Evolutionary conservation across 2,113 vertebrate genomes (phyloP), one percentile per base, ranked within the genome.

Genomic region (Zosterops pallidus): DNA sequence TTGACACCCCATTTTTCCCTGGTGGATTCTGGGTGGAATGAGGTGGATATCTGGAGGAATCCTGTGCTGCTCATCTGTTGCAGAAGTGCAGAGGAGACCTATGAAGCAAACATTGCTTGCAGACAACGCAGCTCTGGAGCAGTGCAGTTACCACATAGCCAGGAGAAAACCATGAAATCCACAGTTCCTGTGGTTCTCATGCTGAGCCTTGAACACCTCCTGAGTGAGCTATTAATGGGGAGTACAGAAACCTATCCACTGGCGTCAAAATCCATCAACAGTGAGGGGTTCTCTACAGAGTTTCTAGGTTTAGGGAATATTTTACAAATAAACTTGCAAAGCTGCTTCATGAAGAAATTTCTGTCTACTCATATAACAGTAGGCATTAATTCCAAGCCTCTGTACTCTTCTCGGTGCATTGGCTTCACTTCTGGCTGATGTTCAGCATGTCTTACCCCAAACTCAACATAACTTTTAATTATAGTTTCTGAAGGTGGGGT

Each of bases 391-490:
- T 92, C 56, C 44, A 77, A 70, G 46, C 24, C 20, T 85, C 50
- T 35, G 31, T 59, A 35, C 35, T 50, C 50, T 80, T 70, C 47
- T 35, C 6, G 47, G 50, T 17, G 31, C 50, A 33, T 29, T 69
- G 52, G 7, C 28, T 76, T 92, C 5, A 13, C 8, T 76, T 78
- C 62, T 86, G 57, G 17, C 37, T 83, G 31, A 49, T 41, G n/a
- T 15, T 86, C 24, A 86, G 33, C 7, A 9, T 28, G 41, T 3
- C 29, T 82, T 71, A 55, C 26, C 33, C 57, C 60, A 77, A 87
- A 56, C 14, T 65, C 83, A 87, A 62, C 39, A 76, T 10, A 95
- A 44, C 14, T 79, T 88, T 92, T 91, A 95, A 81, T 74, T 72
- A 82, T 39, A 31, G 6, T 59, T 79, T 53, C n/a, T 53, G 72